Base-by-base conservation (phyloP, 2,888 invertebrate genomes). In the Xanthostigma xanthostigma region DNA sequence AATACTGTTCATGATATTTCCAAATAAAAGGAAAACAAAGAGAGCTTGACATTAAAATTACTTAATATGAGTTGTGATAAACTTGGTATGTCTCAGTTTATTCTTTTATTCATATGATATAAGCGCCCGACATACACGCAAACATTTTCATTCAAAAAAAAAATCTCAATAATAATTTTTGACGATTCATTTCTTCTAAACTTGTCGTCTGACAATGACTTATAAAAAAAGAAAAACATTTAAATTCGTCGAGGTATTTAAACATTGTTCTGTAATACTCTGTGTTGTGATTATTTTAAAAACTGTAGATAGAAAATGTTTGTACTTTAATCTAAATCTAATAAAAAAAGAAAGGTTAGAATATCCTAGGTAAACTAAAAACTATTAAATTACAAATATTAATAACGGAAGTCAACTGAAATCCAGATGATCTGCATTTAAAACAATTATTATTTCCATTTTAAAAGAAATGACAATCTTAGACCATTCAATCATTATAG, bases 231-330 rank as follows among this genome's bases (percentile, higher is more conserved):
- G n/a, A 52, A 53, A 4, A 51, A 57, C 57, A 55, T 57, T 53
- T 49, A 55, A n/a, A 53, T 52, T 58, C 58, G 57, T 55, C 53
- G 58, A 27, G 27, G 27, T 27, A 27, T 27, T 27, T 39, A 14
- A 39, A 39, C 8, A 39, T 39, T 9, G 58, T 60, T 60, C 64
- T 59, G 58, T 60, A 64, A 64, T 65, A 63, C 67, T 68, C 68
- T 67, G 68, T 68, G 67, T 68, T 68, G 68, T 68, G 68, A 68
- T 68, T 66, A 66, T 66, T 67, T 66, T 66, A 62, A 67, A 27
- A 27, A 27, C 27, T 27, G 27, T 27, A 27, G 27, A 27, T 27
- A 27, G 27, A 27, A 27, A 27, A 27, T 27, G 27, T 27, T 27
- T 27, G 27, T 27, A 27, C 27, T 27, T 38, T 39, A 39, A 39